Evolutionary conservation across 2,113 vertebrate species (phyloP).

Genomic region (Dipodomys merriami): DNA sequence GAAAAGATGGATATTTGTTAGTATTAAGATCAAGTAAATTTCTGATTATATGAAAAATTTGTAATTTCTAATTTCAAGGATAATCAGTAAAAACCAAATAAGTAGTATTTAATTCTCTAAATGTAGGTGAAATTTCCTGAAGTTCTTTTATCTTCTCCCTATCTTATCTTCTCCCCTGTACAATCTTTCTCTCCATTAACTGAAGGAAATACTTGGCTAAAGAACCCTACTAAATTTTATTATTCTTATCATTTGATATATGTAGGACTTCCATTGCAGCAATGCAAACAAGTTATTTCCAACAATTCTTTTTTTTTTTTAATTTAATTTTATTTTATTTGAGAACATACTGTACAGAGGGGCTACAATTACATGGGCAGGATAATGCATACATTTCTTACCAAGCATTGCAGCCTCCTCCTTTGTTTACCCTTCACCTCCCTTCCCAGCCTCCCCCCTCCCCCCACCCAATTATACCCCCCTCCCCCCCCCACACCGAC

Average conservation of each 20-base stretch:
- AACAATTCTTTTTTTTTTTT: too few species aligned
- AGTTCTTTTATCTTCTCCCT: background rate
- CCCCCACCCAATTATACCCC: too few species aligned
- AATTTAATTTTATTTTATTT: too few species aligned
- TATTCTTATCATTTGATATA: conserved; percentile 20
- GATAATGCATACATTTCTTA: too few species aligned
- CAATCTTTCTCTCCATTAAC: background rate
- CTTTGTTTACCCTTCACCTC: too few species aligned
- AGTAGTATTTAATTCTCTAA: conserved; percentile 5
- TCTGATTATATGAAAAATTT: background rate
- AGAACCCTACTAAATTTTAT: conserved; percentile 5
- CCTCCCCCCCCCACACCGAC: too few species aligned
- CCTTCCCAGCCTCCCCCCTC: too few species aligned
- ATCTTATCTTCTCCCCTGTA: background rate
- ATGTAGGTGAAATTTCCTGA: conserved; percentile 5
- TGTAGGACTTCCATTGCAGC: background rate
- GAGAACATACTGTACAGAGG: too few species aligned
- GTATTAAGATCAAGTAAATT: background rate
- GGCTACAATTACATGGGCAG: too few species aligned
- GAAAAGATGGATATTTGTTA: background rate
- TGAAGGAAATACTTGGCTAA: background rate
- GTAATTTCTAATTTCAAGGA: background rate
- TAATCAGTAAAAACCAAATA: conserved; percentile 41
- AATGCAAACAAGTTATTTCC: background rate
- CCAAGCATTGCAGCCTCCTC: too few species aligned